Evolutionary conservation across 2,113 vertebrate species (phyloP).

Genomic region (Platichthys stellatus): DNA sequence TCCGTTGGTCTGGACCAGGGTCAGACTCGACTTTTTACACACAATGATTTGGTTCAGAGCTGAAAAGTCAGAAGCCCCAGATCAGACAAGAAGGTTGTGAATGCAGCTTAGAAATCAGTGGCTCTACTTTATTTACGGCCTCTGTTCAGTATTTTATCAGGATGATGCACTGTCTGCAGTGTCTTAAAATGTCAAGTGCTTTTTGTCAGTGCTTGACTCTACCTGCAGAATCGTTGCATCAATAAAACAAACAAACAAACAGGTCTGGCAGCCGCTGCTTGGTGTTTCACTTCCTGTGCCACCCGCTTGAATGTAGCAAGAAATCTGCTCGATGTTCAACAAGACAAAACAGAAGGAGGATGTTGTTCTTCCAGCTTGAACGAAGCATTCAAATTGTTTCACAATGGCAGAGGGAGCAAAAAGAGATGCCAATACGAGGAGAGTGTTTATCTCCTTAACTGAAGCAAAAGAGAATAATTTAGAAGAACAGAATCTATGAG

Average conservation of each 20-base stretch:
- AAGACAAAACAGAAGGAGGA: slow-evolving; percentile 21
- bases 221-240: not conserved
- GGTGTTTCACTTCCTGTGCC: slow-evolving; percentile 17
- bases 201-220: not conserved
- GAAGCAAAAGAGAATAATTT: not conserved
- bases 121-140: too few species aligned
- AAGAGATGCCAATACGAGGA: not conserved
- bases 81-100: too few species aligned
- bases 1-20: too few species aligned
- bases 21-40: too few species aligned
- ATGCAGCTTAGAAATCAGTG: too few species aligned
- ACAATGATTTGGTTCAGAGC: too few species aligned
- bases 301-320: slow-evolving; percentile 9
- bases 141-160: not conserved
- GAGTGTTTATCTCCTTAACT: slow-evolving; percentile 5
- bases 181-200: slow-evolving; percentile 2
- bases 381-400: slow-evolving; percentile 29
- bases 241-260: slow-evolving; percentile 20
- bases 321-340: slow-evolving; percentile 10
- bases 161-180: not conserved
- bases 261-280: not conserved
- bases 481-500: not conserved
- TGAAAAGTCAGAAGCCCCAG: too few species aligned
- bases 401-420: slow-evolving; percentile 11
- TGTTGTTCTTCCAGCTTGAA: slow-evolving; percentile 20